Conservation (phyloP, 2,113 vertebrate genomes). For the Delphinus delphis region DNA sequence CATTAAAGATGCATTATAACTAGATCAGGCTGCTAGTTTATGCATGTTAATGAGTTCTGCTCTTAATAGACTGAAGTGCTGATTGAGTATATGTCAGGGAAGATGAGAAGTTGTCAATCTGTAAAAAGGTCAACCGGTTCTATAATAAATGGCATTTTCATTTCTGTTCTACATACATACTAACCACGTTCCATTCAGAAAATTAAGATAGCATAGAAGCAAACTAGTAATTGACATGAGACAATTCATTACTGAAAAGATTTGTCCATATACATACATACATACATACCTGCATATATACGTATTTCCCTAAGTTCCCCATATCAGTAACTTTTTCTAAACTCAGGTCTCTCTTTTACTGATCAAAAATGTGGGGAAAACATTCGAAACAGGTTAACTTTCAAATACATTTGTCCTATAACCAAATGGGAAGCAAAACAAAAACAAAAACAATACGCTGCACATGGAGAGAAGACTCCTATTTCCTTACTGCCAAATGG, state of each 20-base stretch:
- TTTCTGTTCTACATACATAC: slow-evolving; percentile 56
- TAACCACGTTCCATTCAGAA: slow-evolving; percentile 3
- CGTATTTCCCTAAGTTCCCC: neutral
- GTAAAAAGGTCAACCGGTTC: slow-evolving; percentile 68
- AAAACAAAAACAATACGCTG: neutral
- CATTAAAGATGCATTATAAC: slow-evolving; percentile 66
- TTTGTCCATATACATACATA: neutral
- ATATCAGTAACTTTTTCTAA: neutral
- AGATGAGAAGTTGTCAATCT: slow-evolving; percentile 56
- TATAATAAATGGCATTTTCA: slow-evolving; percentile 60
- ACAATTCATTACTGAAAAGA: slow-evolving; percentile 12
- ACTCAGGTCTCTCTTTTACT: neutral
- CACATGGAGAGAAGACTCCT: neutral
- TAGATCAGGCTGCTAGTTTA: slow-evolving; percentile 53
- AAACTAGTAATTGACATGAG: slow-evolving; percentile 21
- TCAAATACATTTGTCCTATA: neutral
- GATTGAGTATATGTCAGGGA: slow-evolving; percentile 61
- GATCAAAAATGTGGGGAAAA: neutral
- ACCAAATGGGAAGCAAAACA: neutral
- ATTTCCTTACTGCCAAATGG: neutral
- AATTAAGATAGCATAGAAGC: slow-evolving; percentile 46
- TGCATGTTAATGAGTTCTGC: slow-evolving; percentile 55
- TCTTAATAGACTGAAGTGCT: slow-evolving; percentile 56
- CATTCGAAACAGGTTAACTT: neutral
- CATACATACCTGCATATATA: neutral